Evolutionary conservation across 2,888 invertebrate genomes (phyloP).

Genomic region (Congeria kusceri): DNA sequence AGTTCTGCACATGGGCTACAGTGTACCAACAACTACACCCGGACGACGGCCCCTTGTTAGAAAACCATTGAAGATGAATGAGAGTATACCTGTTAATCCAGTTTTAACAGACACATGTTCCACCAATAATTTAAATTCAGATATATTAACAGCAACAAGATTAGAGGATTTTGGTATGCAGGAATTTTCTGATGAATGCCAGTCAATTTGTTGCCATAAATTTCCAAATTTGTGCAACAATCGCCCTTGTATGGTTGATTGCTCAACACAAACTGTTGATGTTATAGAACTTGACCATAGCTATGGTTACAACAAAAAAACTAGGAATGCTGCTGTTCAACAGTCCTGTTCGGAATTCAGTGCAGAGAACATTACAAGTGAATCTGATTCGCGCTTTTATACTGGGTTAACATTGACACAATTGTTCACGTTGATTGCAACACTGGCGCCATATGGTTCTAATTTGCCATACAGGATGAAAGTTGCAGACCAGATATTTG

Average conservation of each 20-base stretch:
- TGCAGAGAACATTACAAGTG: no score
- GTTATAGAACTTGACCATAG: slow-evolving; percentile 20
- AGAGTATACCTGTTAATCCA: no score
- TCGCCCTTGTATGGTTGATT: neutral
- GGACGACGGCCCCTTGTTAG: neutral
- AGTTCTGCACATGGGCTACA: no score
- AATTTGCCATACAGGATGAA: slow-evolving; percentile 5
- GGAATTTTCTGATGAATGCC: neutral
- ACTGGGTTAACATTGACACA: no score
- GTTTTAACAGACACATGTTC: no score
- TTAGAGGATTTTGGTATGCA: neutral
- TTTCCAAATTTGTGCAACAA: slow-evolving; percentile 8
- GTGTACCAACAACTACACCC: neutral
- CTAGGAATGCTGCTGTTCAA: no score
- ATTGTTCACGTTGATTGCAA: slow-evolving; percentile 14
- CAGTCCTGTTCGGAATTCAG: no score
- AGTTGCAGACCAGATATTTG: slow-evolving; percentile 11
- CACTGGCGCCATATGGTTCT: slow-evolving; percentile 9
- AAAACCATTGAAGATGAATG: neutral
- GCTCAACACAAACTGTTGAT: slow-evolving; percentile 11
- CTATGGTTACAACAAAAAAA: slow-evolving; percentile 5
- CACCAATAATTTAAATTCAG: neutral
- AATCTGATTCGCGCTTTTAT: no score
- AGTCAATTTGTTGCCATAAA: neutral
- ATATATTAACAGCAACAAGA: neutral